Evolutionary conservation across 2,797 vertebrate species (phyloP).

Genomic region (Spinus pinus): DNA sequence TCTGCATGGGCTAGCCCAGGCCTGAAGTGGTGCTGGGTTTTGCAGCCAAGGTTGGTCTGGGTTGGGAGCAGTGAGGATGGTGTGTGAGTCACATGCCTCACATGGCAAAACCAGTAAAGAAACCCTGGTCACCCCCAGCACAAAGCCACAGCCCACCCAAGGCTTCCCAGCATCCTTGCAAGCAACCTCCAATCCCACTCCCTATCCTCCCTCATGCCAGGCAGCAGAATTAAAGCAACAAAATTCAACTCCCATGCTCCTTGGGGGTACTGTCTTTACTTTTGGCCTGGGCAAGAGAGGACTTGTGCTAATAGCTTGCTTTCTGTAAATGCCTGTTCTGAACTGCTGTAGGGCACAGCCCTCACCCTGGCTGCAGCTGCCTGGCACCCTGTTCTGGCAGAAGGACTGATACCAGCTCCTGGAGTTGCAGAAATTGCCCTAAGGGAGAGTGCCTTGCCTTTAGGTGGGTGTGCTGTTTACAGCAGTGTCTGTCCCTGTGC

Average conservation of each 20-base stretch:
- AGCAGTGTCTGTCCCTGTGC: fast-evolving
- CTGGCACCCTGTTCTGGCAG: not conserved
- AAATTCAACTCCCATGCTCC: not conserved
- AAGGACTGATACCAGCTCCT: not conserved
- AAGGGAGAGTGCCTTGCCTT: not conserved
- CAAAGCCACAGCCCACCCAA: not conserved
- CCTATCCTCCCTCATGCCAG: fast-evolving
- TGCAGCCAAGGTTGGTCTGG: not conserved
- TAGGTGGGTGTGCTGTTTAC: not conserved
- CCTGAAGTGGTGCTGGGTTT: not conserved
- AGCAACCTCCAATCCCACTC: not conserved
- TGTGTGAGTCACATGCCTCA: not conserved
- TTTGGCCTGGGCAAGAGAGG: not conserved
- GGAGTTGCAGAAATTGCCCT: not conserved
- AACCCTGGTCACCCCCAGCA: not conserved
- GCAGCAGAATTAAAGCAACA: not conserved
- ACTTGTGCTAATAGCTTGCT: not conserved
- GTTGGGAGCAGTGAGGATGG: fast-evolving
- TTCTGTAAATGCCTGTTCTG: not conserved
- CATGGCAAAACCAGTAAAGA: not conserved
- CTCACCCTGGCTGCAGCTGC: not conserved
- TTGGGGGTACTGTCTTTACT: not conserved
- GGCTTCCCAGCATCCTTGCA: not conserved
- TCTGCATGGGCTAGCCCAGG: not conserved
- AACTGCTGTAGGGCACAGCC: not conserved